Base-by-base conservation (phyloP, 2,113 vertebrate genomes). In the Megatriorchis doriae region DNA sequence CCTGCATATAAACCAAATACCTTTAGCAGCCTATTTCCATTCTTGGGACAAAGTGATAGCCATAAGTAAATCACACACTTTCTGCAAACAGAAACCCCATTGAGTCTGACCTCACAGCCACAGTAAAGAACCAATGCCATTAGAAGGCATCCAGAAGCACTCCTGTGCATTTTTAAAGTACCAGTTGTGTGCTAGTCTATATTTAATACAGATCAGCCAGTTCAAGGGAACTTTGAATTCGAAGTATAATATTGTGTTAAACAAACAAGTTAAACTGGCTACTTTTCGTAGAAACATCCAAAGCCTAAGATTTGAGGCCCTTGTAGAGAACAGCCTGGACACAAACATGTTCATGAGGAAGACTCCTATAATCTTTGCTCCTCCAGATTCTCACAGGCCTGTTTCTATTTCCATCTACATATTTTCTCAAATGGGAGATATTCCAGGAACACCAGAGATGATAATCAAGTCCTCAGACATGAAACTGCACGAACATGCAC, bases 381-480 rank as follows among this genome's bases (percentile, higher is more conserved):
- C 17, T 86, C 66, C 58, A 75, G 66, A 96, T 82, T 94, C 78
- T 87, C 89, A 93, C 53, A 93, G 38, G 34, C 11, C 38, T 73
- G 29, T 79, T 93, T 72, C 61, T 58, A 34, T 53, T 78, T 79
- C 85, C 71, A 90, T 75, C 92, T 82, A 85, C 90, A 77, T 42
- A 61, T 87, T 82, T 93, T 94, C 74, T 77, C 58, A 92, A 93
- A 70, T 23, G 25, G 36, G 63, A 96, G 29, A 42, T 86, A 86
- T 67, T 92, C 85, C 85, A 81, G 67, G 74, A 89, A 83, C 67
- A 94, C 67, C 70, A 83, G 58, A 88, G 87, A 93, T 5, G 0
- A 79, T 65, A 92, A 95, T 94, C 87, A 93, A 75, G 74, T 62
- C 79, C 96, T 88, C 86, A 96, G 74, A 95, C 86, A 59, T 53